Evolutionary conservation across 2,113 vertebrate genomes (phyloP).

Genomic region (Coryphaenoides rupestris): DNA sequence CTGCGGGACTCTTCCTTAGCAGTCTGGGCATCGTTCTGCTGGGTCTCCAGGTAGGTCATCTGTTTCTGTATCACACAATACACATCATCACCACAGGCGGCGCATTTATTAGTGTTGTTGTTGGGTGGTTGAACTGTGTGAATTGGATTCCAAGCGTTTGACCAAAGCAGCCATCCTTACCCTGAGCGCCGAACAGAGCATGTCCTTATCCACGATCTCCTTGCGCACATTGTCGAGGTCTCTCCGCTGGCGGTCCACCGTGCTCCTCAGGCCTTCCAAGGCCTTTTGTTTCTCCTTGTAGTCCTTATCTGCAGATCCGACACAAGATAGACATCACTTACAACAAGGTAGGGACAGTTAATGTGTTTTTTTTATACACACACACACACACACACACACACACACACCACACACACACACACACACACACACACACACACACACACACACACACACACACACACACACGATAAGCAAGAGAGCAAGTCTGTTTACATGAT

Average conservation of each 20-base stretch:
- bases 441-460: too few relatives aligned
- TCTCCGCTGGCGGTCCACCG: slow-evolving; percentile 79
- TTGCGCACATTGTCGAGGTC: slow-evolving; percentile 80
- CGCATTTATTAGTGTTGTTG: too few relatives aligned
- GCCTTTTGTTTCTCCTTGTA: slow-evolving; percentile 78
- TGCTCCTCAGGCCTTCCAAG: slow-evolving; percentile 78
- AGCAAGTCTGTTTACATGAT: background rate
- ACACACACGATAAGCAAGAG: too few relatives aligned
- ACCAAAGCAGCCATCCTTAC: slow-evolving; percentile 60
- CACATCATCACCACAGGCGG: too few relatives aligned
- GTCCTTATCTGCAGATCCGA: slow-evolving; percentile 78
- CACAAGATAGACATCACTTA: slow-evolving; percentile 4
- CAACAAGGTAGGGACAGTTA: background rate
- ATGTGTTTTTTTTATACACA: too few relatives aligned
- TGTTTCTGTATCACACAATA: slow-evolving; percentile 78
- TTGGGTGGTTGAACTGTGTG: too few relatives aligned
- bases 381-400: too few relatives aligned
- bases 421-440: too few relatives aligned
- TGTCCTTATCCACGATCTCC: slow-evolving; percentile 80
- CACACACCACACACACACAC: too few relatives aligned
- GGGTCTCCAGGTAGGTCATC: slow-evolving; percentile 88
- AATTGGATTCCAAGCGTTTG: background rate
- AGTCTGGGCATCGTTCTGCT: slow-evolving; percentile 78
- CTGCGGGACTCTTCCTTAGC: slow-evolving; percentile 83
- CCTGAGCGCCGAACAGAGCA: slow-evolving; percentile 84